Percentiles rank a stretch among this genome's conserved stretches.
Evolutionary conservation across 2,113 vertebrate genomes (phyloP).

Genomic region (Chlamydotis undulata): DNA sequence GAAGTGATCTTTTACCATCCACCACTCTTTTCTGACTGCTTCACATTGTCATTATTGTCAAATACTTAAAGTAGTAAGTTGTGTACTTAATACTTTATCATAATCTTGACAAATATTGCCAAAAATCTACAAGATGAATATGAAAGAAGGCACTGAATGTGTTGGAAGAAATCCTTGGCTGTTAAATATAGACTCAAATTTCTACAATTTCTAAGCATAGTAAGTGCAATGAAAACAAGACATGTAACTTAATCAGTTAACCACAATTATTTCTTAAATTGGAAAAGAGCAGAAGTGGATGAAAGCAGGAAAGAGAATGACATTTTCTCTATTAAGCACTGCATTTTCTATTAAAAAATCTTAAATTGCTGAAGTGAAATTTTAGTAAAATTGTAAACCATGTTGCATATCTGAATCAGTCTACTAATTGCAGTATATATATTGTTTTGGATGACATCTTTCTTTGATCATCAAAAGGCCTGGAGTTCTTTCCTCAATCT

Average conservation of each 20-base stretch:
- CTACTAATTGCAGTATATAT: accelerated
- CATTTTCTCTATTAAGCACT: not conserved
- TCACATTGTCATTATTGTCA: not conserved
- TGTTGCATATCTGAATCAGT: not conserved
- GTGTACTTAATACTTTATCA: too few relatives aligned
- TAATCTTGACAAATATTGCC: not conserved
- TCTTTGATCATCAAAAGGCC: not conserved
- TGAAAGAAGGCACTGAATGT: not conserved
- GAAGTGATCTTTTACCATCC: not conserved
- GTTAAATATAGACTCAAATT: not conserved
- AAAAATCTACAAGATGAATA: not conserved
- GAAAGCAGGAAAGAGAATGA: not conserved
- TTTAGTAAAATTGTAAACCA: not conserved
- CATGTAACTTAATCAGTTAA: accelerated
- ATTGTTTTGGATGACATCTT: not conserved
- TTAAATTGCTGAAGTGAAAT: not conserved
- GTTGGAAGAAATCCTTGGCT: not conserved
- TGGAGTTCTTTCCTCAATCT: not conserved
- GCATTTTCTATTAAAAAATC: not conserved
- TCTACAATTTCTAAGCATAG: not conserved
- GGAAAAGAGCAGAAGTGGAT: not conserved
- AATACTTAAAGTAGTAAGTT: not conserved
- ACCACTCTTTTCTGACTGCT: not conserved
- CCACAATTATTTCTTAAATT: accelerated
- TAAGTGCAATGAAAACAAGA: not conserved